Percentiles rank a stretch among this genome's conserved stretches.
Evolutionary conservation across 1,140 invertebrate species (phyloP).

Genomic region (Hyles euphorbiae): DNA sequence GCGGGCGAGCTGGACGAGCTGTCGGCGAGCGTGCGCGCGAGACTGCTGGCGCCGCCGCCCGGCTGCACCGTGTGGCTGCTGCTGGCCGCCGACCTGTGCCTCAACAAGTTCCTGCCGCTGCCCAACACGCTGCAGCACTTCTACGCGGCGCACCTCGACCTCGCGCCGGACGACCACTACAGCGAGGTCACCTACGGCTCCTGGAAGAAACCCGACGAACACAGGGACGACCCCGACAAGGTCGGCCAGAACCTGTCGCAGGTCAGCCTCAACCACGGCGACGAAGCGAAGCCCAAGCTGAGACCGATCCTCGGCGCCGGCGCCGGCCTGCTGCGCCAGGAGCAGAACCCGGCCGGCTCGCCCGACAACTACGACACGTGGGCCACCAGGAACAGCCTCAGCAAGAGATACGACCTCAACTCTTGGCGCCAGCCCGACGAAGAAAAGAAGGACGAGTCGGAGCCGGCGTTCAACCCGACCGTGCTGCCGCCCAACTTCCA

Average conservation of each 20-base stretch:
- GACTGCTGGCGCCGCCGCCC: conserved; percentile 52
- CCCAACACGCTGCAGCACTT: conserved; percentile 64
- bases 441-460: conserved; percentile 44
- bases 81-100: conserved; percentile 55
- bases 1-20: conserved; percentile 58
- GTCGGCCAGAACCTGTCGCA: conserved; percentile 44
- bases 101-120: conserved; percentile 65
- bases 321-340: conserved; percentile 52
- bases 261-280: conserved; percentile 51
- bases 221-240: conserved; percentile 33
- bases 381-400: conserved; percentile 45
- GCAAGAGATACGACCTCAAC: conserved; percentile 60
- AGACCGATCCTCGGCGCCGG: conserved; percentile 64
- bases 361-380: conserved; percentile 55
- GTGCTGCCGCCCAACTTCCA: conserved; percentile 42
- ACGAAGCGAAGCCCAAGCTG: conserved; percentile 55
- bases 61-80: conserved; percentile 62
- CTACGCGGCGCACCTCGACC: conserved; percentile 59
- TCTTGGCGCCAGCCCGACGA: conserved; percentile 57
- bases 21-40: conserved; percentile 56
- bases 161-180: conserved; percentile 54
- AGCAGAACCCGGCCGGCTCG: conserved; percentile 35
- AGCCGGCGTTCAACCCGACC: conserved; percentile 48
- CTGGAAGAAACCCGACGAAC: conserved; percentile 57
- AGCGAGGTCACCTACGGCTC: conserved; percentile 65